Conservation (phyloP, 2,888 invertebrate genomes). For the Drosophila leonis region DNA sequence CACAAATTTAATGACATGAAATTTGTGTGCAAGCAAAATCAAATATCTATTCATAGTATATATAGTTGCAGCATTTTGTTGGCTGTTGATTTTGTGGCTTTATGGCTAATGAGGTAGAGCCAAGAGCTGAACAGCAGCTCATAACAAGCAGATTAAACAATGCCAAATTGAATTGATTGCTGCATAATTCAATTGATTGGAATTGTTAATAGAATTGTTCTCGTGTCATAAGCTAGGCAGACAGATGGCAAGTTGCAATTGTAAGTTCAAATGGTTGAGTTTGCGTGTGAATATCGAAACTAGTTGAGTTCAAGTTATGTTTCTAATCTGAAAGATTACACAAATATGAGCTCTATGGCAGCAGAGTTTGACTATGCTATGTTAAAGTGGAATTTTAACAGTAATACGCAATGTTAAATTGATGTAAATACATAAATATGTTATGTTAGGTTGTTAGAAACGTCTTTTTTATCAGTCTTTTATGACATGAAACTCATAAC, state of each 20-base stretch:
- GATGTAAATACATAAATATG: background rate
- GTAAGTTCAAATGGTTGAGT: background rate
- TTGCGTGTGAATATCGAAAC: background rate
- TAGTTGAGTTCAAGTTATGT: background rate
- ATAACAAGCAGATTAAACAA: background rate
- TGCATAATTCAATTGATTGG: conserved; percentile 2
- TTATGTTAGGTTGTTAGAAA: too few relatives aligned
- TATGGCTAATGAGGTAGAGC: background rate
- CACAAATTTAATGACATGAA: conserved; percentile 23
- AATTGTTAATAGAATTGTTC: background rate
- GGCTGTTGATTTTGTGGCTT: conserved; percentile 18
- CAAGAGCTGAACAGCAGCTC: background rate
- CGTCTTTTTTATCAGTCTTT: too few relatives aligned
- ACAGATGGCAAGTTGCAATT: background rate
- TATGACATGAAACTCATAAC: too few relatives aligned
- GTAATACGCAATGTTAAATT: background rate
- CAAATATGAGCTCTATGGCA: too few relatives aligned
- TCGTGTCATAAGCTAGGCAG: background rate
- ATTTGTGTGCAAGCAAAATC: conserved; percentile 25
- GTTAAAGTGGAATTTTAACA: background rate
- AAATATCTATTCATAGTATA: too few relatives aligned
- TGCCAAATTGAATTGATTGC: conserved; percentile 1
- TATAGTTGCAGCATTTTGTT: conserved; percentile 6
- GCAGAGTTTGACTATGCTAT: background rate
- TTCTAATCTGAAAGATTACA: too few relatives aligned